These are phyloP conservation scores for Drosophila busckii DNA, from an alignment of 1,140 invertebrate species.

Conservation along the genomic window DNA sequence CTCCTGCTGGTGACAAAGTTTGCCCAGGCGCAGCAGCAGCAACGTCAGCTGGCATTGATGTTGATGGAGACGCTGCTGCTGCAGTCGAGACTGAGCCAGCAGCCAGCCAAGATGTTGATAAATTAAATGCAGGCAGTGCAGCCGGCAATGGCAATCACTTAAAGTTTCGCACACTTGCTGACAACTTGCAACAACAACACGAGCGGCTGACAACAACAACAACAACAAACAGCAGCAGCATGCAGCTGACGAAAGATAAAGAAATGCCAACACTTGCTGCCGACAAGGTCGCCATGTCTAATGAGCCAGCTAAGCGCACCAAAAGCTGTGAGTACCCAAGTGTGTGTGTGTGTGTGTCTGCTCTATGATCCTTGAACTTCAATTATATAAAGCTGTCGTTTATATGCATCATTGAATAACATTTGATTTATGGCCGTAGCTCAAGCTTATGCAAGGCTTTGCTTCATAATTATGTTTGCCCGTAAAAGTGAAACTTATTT, in stretches of 20 bases:
- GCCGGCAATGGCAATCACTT: slow-evolving; percentile 58
- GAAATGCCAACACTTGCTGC: slow-evolving; percentile 37
- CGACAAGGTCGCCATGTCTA: slow-evolving; percentile 42
- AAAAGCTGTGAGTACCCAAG: slow-evolving; percentile 48
- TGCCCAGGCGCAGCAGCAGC: slow-evolving; percentile 68
- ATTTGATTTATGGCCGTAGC: slow-evolving; percentile 25
- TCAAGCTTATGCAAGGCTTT: slow-evolving; percentile 1
- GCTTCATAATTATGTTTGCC: not conserved
- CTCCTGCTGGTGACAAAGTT: slow-evolving; percentile 58
- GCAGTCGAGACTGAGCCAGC: not conserved
- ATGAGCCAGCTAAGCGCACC: slow-evolving; percentile 37
- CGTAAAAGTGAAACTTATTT: not conserved
- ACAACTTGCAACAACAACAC: slow-evolving; percentile 57
- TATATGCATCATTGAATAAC: slow-evolving; percentile 25
- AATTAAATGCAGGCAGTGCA: slow-evolving; percentile 71
- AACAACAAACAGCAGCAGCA: slow-evolving; percentile 39
- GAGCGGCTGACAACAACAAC: slow-evolving; percentile 18
- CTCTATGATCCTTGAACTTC: not conserved
- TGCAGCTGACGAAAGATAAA: slow-evolving; percentile 59
- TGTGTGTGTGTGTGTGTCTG: not conserved
- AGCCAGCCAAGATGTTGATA: slow-evolving; percentile 46
- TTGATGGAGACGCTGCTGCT: slow-evolving; percentile 42
- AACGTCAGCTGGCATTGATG: slow-evolving; percentile 68
- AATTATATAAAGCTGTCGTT: slow-evolving; percentile 7
- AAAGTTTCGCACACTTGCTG: slow-evolving; percentile 61